Base-by-base conservation (phyloP, 2,113 vertebrate genomes). In the Octodon degus region DNA sequence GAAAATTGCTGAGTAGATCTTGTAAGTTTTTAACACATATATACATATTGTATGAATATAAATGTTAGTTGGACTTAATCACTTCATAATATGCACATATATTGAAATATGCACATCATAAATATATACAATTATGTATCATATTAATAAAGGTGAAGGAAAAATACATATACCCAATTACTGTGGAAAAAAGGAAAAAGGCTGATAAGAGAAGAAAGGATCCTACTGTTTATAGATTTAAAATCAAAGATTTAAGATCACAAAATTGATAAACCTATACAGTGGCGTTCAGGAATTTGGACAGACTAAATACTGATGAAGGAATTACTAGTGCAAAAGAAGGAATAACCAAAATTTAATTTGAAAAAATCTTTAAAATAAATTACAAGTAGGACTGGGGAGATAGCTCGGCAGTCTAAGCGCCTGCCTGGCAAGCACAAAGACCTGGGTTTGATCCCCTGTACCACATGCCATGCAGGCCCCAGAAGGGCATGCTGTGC, bases 201-300 rank as follows among this genome's bases (percentile, higher is more conserved):
- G 43, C n/a, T 80, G 25, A 85, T 0, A 84, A 34, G 24, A 32
- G 19, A 34, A 10, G 19, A 83, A 93, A 86, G 76, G 70, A 22
- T 43, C 65, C 70, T 19, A 87, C 25, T 85, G 27, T 24, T 58
- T 90, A 0, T 17, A 47, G 11, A 92, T 90, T 37, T 94, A 37
- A 90, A 95, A 94, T n/a, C n/a, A 34, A 95, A 81, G 34, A 82
- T 68, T 11, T 40, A 95, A 74, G 34, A 82, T 68, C 14, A 62
- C 1, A 47, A n/a, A 95, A 86, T 22, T 92, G 32, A 50, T 70
- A 82, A 95, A 96, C 5, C n/a, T 74, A 53, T 34, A 2, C 37
- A 30, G 63, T n/a, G 53, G 3, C 43, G 50, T 81, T 7, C 47
- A 76, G n/a, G 65, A 92, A 80, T 32, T 34, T 82, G 37, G 47